Base-by-base conservation (phyloP, 2,113 vertebrate species). In the Channa argus region DNA sequence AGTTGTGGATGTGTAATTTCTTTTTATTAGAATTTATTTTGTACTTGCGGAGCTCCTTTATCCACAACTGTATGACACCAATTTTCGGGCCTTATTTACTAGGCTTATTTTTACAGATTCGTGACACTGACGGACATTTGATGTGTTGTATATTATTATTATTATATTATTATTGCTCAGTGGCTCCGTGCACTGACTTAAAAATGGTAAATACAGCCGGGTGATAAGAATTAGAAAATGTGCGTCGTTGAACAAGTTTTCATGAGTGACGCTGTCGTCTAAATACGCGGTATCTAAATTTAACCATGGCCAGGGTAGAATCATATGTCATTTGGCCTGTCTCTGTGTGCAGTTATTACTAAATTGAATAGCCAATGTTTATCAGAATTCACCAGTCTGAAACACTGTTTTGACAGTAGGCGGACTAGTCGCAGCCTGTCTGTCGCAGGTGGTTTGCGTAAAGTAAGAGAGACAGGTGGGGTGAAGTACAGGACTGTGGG, bases 271-370 rank as follows among this genome's bases (percentile, higher is more conserved):
- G 64, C 77, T 77, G 71, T 62, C 46, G 49, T 62, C 65, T 68
- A 73, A 87, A 84, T 82, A 69, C 71, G 67, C 47, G 79, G 56
- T 63, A 10, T 86, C 86, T 92, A 90, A 84, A 89, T 91, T 86
- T 93, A 92, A 88, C 80, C 36, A 0, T 59, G 36, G 85, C 80
- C 80, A 68, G 14, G 52, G 60, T 78, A 83, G 80, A 77, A 50
- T 82, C 61, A 60, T 39, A 63, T 71, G 75, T 65, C 59, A 64
- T 61, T 33, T 43, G 52, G 41, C 65, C 47, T 5, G 56, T 59
- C 61, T 11, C 56, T 66, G 12, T 74, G 11, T 71, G 64, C 41
- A 47, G 63, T 71, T 77, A 59, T n/a, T 67, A 63, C 63, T 61
- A 67, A 6, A 54, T 41, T 45, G 24, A 69, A 65, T 24, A 24